These are phyloP conservation scores for Cantharis rufa DNA, from an alignment of 2,888 invertebrate species.

Conservation along the genomic window DNA sequence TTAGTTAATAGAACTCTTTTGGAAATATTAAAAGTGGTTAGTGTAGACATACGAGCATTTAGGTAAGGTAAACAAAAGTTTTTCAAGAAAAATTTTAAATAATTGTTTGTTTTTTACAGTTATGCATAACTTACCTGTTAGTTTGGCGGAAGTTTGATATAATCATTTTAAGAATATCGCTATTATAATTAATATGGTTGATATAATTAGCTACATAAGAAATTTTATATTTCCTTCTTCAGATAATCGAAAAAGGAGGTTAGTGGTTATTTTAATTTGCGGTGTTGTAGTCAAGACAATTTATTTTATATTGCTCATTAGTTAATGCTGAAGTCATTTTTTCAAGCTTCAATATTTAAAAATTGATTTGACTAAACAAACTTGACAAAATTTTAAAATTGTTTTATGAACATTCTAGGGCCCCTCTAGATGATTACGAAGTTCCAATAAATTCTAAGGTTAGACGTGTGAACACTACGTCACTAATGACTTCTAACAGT, in stretches of 20 bases:
- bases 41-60: not conserved
- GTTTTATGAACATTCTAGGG: not conserved
- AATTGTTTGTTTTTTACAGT: not conserved
- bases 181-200: slow-evolving; percentile 10
- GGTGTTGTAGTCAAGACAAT: no score
- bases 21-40: not conserved
- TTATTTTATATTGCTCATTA: no score
- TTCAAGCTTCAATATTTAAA: no score
- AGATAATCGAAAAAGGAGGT: slow-evolving; percentile 21
- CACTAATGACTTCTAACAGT: slow-evolving; percentile 41
- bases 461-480: slow-evolving; percentile 43
- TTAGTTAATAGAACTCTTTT: not conserved
- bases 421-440: slow-evolving; percentile 35
- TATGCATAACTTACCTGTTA: not conserved
- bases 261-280: not conserved
- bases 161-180: not conserved
- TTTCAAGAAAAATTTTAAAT: not conserved
- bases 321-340: no score
- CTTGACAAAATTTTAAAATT: no score
- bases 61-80: not conserved
- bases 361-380: no score
- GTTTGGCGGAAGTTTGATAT: not conserved
- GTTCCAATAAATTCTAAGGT: slow-evolving; percentile 41
- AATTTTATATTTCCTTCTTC: slow-evolving; percentile 9
- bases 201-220: slow-evolving; percentile 19